Evolutionary conservation across 2,888 invertebrate genomes (phyloP).

Genomic region (Drosophila putrida): DNA sequence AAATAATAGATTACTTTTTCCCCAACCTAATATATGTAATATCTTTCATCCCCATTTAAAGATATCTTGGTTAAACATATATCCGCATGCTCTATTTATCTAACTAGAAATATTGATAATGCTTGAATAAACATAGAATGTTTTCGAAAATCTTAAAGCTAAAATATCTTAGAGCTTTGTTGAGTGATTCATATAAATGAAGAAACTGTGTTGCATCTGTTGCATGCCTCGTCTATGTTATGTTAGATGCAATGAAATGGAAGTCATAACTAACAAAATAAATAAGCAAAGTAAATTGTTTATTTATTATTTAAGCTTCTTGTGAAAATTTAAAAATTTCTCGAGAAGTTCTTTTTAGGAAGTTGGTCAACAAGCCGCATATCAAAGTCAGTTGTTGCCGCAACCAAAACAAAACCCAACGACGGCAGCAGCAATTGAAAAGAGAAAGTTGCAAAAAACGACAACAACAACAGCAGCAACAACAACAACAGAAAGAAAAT

Average conservation of each 20-base stretch:
- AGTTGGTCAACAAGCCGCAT: slow-evolving; percentile 43
- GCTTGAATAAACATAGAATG: no score
- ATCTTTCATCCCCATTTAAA: no score
- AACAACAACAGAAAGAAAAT: slow-evolving; percentile 26
- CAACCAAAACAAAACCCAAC: slow-evolving; percentile 32
- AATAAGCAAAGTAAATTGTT: background rate
- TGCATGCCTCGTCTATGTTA: background rate
- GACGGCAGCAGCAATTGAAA: slow-evolving; percentile 73
- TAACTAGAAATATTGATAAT: no score
- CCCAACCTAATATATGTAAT: no score
- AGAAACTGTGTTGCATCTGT: background rate
- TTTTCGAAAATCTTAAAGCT: background rate
- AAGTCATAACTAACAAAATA: background rate
- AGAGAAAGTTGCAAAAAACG: slow-evolving; percentile 73
- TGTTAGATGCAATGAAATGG: background rate
- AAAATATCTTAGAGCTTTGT: background rate
- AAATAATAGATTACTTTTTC: no score
- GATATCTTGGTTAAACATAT: no score
- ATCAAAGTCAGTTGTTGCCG: slow-evolving; percentile 21
- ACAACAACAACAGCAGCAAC: background rate
- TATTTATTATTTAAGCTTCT: slow-evolving; percentile 13
- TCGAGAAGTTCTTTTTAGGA: slow-evolving; percentile 13
- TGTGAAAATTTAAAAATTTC: slow-evolving; percentile 1
- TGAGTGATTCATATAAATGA: background rate
- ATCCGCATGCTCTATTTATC: no score